phyloP scores from a whole-genome alignment of 2,797 vertebrate genomes.

The Chaunax sp. region DNA sequence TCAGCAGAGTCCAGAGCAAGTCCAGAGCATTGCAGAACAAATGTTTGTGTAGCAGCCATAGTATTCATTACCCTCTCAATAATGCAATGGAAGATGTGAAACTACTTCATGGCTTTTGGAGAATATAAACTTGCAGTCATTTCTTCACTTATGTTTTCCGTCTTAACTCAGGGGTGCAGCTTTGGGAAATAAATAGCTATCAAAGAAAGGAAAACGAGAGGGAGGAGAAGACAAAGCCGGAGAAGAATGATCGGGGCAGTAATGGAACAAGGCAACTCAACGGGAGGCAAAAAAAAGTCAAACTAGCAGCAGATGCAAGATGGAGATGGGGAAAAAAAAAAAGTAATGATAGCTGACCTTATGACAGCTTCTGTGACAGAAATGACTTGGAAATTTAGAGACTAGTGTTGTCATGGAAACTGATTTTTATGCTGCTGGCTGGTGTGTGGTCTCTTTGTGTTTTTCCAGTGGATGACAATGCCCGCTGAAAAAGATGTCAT shows the following conservation, averaged over 20 bases:
- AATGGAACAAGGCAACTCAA: constrained; percentile 56
- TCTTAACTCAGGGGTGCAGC: constrained; percentile 46
- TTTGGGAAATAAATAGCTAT: constrained; percentile 66
- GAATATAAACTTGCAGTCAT: constrained; percentile 36
- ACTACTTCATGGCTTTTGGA: constrained; percentile 41
- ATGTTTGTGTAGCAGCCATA: constrained; percentile 48
- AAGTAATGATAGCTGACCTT: constrained; percentile 68
- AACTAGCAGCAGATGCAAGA: constrained; percentile 39
- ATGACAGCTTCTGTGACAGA: constrained; percentile 67
- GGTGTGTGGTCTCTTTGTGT: constrained; percentile 51
- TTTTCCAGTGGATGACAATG: constrained; percentile 60
- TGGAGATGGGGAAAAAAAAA: constrained; percentile 21
- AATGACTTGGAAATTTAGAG: constrained; percentile 71
- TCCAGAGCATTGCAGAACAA: constrained; percentile 37
- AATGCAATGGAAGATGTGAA: constrained; percentile 36
- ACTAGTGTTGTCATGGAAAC: constrained; percentile 78
- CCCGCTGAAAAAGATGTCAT: constrained; percentile 74
- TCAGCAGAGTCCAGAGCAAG: constrained; percentile 35
- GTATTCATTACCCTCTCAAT: constrained; percentile 57
- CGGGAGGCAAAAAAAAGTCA: constrained; percentile 37
- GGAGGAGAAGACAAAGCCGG: constrained; percentile 19
- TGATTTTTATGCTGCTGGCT: constrained; percentile 63
- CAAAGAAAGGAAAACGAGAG: constrained; percentile 53
- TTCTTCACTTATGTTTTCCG: constrained; percentile 38
- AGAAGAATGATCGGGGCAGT: constrained; percentile 52